These are phyloP conservation scores for Ptychadena robeensis DNA, from an alignment of 2,797 vertebrate genomes.

Conservation along the genomic window DNA sequence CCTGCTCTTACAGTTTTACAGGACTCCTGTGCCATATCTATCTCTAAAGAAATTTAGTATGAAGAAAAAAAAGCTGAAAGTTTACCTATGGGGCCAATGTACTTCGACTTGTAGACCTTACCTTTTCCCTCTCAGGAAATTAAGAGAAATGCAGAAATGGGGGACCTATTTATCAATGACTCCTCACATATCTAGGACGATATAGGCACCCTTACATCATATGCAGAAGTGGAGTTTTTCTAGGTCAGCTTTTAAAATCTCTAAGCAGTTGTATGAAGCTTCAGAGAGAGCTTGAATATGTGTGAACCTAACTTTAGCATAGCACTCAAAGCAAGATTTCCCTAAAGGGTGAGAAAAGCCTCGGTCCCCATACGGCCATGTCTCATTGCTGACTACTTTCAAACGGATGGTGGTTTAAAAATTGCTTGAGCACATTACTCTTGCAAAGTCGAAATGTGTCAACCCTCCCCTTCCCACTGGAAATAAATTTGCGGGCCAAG, in stretches of 20 bases:
- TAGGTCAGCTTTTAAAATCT: slow-evolving; percentile 47
- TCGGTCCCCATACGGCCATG: slow-evolving; percentile 24
- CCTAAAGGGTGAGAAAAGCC: slow-evolving; percentile 40
- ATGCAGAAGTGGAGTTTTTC: slow-evolving; percentile 17
- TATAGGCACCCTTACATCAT: slow-evolving; percentile 29
- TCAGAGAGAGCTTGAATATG: slow-evolving; percentile 12
- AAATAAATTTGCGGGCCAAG: slow-evolving; percentile 27
- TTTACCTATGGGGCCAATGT: slow-evolving; percentile 31
- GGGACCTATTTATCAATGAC: slow-evolving; percentile 43
- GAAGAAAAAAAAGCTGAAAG: neutral
- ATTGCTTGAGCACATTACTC: slow-evolving; percentile 37
- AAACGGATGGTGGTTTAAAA: slow-evolving; percentile 38
- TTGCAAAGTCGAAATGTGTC: slow-evolving; percentile 38
- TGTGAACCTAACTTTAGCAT: slow-evolving; percentile 43
- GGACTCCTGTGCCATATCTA: neutral
- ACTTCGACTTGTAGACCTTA: slow-evolving; percentile 9
- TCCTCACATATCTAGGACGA: slow-evolving; percentile 36
- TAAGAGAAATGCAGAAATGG: slow-evolving; percentile 14
- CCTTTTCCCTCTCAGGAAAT: slow-evolving; percentile 16
- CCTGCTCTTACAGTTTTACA: neutral
- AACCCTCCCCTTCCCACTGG: slow-evolving; percentile 37
- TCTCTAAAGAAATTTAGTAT: neutral
- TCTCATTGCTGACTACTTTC: slow-evolving; percentile 44
- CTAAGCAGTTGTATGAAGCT: slow-evolving; percentile 5
- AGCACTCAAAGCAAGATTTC: slow-evolving; percentile 42